Evolutionary conservation across 2,888 invertebrate genomes (phyloP), one percentile per base, ranked within the genome.

Genomic region (Cremastinae sp.): DNA sequence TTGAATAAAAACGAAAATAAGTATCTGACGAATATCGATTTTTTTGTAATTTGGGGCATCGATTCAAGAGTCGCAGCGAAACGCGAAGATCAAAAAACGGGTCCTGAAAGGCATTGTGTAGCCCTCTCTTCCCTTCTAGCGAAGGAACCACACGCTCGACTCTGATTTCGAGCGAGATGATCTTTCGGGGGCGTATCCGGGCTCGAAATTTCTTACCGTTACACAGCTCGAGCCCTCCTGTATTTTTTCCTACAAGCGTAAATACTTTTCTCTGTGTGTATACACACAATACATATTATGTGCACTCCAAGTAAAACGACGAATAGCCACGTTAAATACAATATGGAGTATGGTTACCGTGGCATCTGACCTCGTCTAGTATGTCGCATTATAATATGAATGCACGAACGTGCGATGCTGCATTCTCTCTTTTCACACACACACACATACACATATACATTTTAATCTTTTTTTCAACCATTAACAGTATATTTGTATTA

Each of bases 331-430:
- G 80, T 78, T 72, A 59, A 70, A 73, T 61, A 86, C 83, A 86
- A 86, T 28, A 28, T 85, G 75, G 85, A 79, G 80, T 87, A 85
- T 80, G 81, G 85, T 86, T 87, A 85, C 86, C 81, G 51, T 59
- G 83, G 85, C 87, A 89, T 88, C 86, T 85, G 88, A 89, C 85
- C 85, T 84, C 82, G 82, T 82, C 78, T 85, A 85, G 83, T 86
- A 84, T 88, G 83, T 86, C 85, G 83, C 83, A 88, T 89, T 89
- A 88, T 81, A 89, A 89, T 88, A 87, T 85, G 86, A 89, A 89
- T 89, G 77, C 79, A 80, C 78, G 79, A 80, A 78, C 75, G 74
- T 51, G 75, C 75, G 77, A 79, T 75, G 72, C 72, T 70, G 69
- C 69, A 45, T 69, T 77, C 75, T 59, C 14, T 66, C 9, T 41